These are phyloP conservation scores for Apeira syringaria DNA, from an alignment of 2,888 invertebrate genomes.

Conservation along the genomic window DNA sequence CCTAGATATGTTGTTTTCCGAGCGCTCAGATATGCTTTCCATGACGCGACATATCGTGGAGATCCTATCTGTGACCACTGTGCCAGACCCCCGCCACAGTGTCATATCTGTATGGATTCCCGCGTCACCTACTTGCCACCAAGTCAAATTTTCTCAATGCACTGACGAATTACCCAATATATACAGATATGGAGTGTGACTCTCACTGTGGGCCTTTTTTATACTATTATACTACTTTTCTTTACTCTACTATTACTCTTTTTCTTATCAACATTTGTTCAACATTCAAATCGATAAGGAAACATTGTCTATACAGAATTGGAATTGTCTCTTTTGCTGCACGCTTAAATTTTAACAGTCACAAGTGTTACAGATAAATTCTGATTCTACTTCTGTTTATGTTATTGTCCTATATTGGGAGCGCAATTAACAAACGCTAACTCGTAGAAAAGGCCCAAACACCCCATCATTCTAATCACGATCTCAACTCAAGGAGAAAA, in stretches of 20 bases:
- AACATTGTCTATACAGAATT: no score
- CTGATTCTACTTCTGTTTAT: no score
- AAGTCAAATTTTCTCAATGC: slow-evolving; percentile 74
- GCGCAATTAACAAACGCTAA: not conserved
- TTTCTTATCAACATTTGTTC: no score
- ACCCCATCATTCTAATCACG: slow-evolving; percentile 8
- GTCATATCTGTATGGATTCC: slow-evolving; percentile 72
- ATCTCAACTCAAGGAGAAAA: slow-evolving; percentile 52
- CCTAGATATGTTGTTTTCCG: slow-evolving; percentile 11
- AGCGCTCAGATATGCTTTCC: slow-evolving; percentile 54
- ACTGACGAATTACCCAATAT: slow-evolving; percentile 43
- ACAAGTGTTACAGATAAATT: no score
- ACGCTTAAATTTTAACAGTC: no score
- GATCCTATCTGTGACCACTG: slow-evolving; percentile 56
- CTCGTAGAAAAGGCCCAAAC: slow-evolving; percentile 45
- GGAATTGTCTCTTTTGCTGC: no score
- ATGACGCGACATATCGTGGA: slow-evolving; percentile 36
- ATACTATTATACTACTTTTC: slow-evolving; percentile 31
- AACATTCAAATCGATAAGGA: no score
- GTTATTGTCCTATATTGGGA: not conserved
- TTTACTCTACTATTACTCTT: no score
- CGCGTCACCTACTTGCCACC: slow-evolving; percentile 61
- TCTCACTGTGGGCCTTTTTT: slow-evolving; percentile 58
- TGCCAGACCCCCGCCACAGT: slow-evolving; percentile 64
- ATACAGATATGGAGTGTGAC: slow-evolving; percentile 79